Base-by-base conservation (phyloP, 2,797 vertebrate genomes). In the Huso huso region DNA sequence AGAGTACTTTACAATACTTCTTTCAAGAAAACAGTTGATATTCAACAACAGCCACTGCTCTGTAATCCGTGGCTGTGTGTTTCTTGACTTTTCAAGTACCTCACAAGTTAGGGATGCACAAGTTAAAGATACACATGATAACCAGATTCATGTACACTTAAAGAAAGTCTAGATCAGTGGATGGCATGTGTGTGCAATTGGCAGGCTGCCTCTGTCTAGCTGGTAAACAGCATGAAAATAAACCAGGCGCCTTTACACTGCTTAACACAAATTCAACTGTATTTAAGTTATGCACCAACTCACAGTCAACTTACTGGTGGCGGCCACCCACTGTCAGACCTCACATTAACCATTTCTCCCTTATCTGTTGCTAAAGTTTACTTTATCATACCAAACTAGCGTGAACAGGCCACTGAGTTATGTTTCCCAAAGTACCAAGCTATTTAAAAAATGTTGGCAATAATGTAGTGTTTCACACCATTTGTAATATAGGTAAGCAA, bases 291-390 rank as follows among this genome's bases (percentile, higher is more conserved):
- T 6, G 10, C 13, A 12, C 55, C 55, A 58, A 58, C 4, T 58
- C 7, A 10, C 55, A 58, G 23, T 37, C 23, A 58, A 58, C 6
- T 6, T 11, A 58, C 55, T 58, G 9, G 55, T 58, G 12, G 12
- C 3, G 67, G 49, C 71, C 75, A 72, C 74, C 75, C 74, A 71
- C 70, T 77, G 23, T 37, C 64, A 72, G 71, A 66, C 74, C 55
- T 65, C 65, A 62, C 73, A 64, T 69, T 75, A 69, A 68, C 75
- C 9, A 58, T 58, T 58, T 58, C 12, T n/a, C 55, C 12, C 13
- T 58, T 58, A 58, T 12, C 9, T 58, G 55, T 13, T 12, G 12
- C 55, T 58, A 11, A 11, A 13, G 55, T 58, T 13, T 37, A 37
- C 23, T 37, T 37, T 37, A 37, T 37, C 23, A 37, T 37, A 2